Percentiles rank a stretch among this genome's conserved stretches.
Conservation (phyloP, 2,113 vertebrate genomes). For the Elephas maximus region DNA sequence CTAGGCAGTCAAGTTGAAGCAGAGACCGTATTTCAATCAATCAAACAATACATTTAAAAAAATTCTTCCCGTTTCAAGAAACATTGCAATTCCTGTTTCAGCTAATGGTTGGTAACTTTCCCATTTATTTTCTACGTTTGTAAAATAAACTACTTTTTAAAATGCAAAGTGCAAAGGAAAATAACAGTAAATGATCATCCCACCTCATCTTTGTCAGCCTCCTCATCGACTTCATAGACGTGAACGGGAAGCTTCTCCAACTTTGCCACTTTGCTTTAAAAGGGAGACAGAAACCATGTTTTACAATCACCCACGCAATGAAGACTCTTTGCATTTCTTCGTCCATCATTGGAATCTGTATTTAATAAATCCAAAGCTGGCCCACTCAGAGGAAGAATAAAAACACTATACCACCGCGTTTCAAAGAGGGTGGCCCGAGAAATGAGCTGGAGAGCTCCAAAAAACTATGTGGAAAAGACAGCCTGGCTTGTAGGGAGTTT, state of each 20-base stretch:
- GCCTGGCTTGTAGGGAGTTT: neutral
- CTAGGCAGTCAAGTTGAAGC: slow-evolving; percentile 33
- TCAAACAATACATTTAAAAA: slow-evolving; percentile 21
- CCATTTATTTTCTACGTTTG: neutral
- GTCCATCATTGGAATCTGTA: neutral
- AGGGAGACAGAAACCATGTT: slow-evolving; percentile 73
- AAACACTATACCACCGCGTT: neutral
- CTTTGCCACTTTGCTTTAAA: slow-evolving; percentile 94
- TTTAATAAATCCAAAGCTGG: neutral
- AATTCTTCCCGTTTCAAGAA: slow-evolving; percentile 54
- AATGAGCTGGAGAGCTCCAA: neutral
- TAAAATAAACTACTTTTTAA: neutral
- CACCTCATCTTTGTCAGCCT: slow-evolving; percentile 99
- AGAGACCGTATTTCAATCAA: slow-evolving; percentile 31
- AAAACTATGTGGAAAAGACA: neutral
- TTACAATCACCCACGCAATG: neutral
- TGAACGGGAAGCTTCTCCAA: slow-evolving; percentile 97
- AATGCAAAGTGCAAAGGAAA: neutral
- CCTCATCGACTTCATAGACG: slow-evolving; percentile 99
- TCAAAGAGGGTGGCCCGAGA: neutral
- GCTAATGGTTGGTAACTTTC: neutral
- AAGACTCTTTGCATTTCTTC: neutral
- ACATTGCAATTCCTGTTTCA: slow-evolving; percentile 45
- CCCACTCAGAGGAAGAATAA: neutral
- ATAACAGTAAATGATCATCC: slow-evolving; percentile 62